Conservation (phyloP, 2,888 invertebrate species). For the Tethea ocularis region DNA sequence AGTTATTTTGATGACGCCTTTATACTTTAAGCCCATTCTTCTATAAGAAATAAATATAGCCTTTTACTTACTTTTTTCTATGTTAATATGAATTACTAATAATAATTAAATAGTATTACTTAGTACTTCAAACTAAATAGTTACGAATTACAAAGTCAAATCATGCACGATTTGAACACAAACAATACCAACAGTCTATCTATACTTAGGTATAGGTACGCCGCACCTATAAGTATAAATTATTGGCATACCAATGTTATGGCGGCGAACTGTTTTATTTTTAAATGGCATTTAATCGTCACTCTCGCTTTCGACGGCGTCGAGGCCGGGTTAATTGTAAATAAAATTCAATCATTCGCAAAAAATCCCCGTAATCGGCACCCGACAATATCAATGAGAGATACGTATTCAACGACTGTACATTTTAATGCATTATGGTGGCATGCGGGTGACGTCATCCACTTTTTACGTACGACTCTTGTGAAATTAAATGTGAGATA, state of each 20-base stretch:
- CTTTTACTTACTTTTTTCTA: background rate
- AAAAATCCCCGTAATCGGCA: conserved; percentile 78
- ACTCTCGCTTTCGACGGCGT: conserved; percentile 75
- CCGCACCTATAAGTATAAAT: conserved; percentile 45
- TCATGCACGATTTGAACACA: background rate
- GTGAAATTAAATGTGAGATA: background rate
- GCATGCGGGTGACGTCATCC: conserved; percentile 36
- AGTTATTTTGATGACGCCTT: conserved; percentile 65
- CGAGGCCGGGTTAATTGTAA: conserved; percentile 80
- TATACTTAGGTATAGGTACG: too few relatives aligned
- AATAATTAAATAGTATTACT: background rate
- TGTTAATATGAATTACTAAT: background rate
- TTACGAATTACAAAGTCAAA: background rate
- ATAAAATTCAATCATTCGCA: conserved; percentile 83
- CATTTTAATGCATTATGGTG: conserved; percentile 44
- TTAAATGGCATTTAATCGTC: conserved; percentile 82
- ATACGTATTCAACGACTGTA: conserved; percentile 51
- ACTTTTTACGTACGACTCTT: conserved; percentile 24
- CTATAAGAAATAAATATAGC: background rate
- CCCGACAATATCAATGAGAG: conserved; percentile 76
- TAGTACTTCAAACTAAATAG: background rate
- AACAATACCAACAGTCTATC: background rate
- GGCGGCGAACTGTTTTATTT: conserved; percentile 78
- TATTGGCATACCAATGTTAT: conserved; percentile 62
- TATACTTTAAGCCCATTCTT: conserved; percentile 22